Conservation (phyloP, 92 coral and sea anemone species). For the Phymanthus crucifer region DNA sequence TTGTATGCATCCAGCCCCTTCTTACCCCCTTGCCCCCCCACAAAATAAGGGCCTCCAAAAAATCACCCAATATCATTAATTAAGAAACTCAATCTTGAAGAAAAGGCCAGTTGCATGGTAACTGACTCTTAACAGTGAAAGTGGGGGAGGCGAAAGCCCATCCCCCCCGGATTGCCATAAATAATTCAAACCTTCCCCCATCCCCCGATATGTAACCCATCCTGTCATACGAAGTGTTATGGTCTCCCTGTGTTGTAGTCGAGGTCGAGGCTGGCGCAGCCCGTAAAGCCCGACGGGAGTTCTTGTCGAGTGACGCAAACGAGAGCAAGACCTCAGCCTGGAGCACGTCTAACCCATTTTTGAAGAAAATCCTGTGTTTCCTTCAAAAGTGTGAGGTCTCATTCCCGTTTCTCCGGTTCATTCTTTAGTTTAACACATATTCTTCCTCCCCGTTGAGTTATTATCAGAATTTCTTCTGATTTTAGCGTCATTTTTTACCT, state of each 20-base stretch:
- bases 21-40: too few relatives aligned
- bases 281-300: slow-evolving; percentile 48
- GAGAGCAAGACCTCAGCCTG: slow-evolving; percentile 99
- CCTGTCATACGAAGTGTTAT: too few relatives aligned
- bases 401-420: slow-evolving; percentile 92
- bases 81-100: too few relatives aligned
- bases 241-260: slow-evolving; percentile 21
- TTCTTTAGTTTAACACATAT: slow-evolving; percentile 46
- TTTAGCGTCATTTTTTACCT: slow-evolving; percentile 59
- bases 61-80: too few relatives aligned
- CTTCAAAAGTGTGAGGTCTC: slow-evolving; percentile 99
- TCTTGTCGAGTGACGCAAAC: slow-evolving; percentile 91
- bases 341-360: slow-evolving; percentile 84
- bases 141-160: too few relatives aligned
- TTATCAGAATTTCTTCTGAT: slow-evolving; percentile 49
- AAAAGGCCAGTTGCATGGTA: too few relatives aligned
- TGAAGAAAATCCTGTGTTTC: slow-evolving; percentile 87
- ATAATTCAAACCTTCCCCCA: too few relatives aligned
- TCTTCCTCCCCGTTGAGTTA: slow-evolving; percentile 51
- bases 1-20: too few relatives aligned
- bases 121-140: too few relatives aligned
- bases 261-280: slow-evolving; percentile 41
- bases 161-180: too few relatives aligned
- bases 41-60: too few relatives aligned
- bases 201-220: too few relatives aligned